phyloP scores from a whole-genome alignment of 1,140 invertebrate species.

The Amyelois transitella region DNA sequence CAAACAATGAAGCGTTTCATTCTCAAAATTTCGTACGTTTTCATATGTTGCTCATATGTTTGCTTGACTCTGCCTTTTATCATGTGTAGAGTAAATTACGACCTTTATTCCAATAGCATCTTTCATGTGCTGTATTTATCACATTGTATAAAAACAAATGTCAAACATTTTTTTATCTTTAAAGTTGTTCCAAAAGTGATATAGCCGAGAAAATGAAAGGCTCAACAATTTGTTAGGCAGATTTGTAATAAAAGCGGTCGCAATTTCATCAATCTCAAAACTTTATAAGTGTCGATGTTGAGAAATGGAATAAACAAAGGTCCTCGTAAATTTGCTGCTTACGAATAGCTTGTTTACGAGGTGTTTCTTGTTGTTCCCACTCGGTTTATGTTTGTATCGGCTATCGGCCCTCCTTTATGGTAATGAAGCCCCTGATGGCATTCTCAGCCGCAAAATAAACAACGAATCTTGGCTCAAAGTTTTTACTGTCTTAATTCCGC shows the following conservation, averaged over 20 bases:
- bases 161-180: background rate
- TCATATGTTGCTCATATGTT: too few relatives aligned
- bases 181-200: background rate
- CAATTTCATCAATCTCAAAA: conserved; percentile 13
- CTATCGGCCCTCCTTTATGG: conserved; percentile 15
- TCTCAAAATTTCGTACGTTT: too few relatives aligned
- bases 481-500: background rate
- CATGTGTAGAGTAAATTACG: too few relatives aligned
- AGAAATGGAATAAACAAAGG: conserved; percentile 19
- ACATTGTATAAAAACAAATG: too few relatives aligned
- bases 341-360: conserved; percentile 15
- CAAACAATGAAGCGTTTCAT: too few relatives aligned
- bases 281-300: conserved; percentile 11
- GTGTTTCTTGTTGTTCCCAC: conserved; percentile 6
- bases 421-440: conserved; percentile 13
- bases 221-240: background rate
- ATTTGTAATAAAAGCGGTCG: background rate
- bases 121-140: too few relatives aligned
- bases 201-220: background rate
- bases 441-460: conserved; percentile 7
- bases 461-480: background rate
- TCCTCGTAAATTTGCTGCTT: conserved; percentile 18
- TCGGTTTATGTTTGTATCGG: conserved; percentile 16
- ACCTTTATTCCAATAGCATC: too few relatives aligned
- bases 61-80: too few relatives aligned